These are phyloP conservation scores for Tetramorium bicarinatum DNA, from an alignment of 2,888 invertebrate genomes.

Conservation along the genomic window DNA sequence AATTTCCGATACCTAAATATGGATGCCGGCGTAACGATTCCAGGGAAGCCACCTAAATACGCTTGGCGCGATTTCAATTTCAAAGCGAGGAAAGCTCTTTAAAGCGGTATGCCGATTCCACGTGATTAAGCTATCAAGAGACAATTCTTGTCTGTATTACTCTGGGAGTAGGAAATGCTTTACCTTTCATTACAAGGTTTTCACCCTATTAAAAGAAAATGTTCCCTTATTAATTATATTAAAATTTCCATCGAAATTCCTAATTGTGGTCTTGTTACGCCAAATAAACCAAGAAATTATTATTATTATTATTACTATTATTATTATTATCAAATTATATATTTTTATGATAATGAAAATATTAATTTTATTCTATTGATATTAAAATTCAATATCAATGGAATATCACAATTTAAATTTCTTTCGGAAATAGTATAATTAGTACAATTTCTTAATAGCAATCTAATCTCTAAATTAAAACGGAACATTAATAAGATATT, in stretches of 20 bases:
- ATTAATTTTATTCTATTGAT: background rate
- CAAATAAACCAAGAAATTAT: background rate
- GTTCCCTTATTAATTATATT: background rate
- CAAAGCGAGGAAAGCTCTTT: conserved; percentile 46
- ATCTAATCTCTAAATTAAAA: background rate
- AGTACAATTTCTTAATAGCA: background rate
- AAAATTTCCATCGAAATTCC: background rate
- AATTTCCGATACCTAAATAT: conserved; percentile 60
- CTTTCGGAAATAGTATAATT: background rate
- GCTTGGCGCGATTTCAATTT: conserved; percentile 58
- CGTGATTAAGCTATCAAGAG: conserved; percentile 56
- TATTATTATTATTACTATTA: background rate
- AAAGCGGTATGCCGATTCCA: conserved; percentile 49
- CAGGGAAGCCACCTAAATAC: conserved; percentile 41
- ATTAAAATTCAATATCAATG: background rate
- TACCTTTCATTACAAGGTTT: background rate
- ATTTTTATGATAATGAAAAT: background rate
- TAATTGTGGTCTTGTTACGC: background rate
- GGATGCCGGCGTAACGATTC: conserved; percentile 53
- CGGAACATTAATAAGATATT: background rate
- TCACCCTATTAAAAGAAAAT: conserved; percentile 1
- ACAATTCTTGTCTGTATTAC: conserved; percentile 50
- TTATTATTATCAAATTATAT: conserved; percentile 14
- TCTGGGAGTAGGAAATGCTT: conserved; percentile 7
- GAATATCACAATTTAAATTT: background rate